phyloP scores from a whole-genome alignment of 1,140 invertebrate species.

The Penaeus vannamei region DNA sequence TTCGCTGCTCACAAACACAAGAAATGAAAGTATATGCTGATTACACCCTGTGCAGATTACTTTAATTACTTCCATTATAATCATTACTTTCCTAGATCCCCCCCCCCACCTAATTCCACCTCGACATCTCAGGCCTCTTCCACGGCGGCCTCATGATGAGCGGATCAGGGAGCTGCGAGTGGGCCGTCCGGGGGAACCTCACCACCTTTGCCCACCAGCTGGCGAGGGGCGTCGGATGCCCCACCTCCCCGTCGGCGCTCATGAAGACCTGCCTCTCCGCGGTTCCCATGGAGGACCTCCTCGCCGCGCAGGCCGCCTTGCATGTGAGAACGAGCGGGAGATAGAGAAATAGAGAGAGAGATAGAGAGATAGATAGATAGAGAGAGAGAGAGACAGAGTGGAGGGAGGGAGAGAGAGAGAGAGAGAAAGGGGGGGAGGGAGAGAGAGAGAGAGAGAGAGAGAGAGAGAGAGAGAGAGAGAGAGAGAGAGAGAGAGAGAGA shows the following conservation, averaged over 20 bases:
- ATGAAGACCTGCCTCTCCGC: not conserved
- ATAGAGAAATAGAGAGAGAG: not conserved
- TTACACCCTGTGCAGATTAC: too few relatives aligned
- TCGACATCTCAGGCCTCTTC: not conserved
- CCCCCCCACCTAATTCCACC: not conserved
- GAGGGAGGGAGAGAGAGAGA: constrained; percentile 6
- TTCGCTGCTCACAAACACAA: too few relatives aligned
- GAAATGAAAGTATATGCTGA: too few relatives aligned
- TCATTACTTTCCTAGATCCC: too few relatives aligned
- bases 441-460: constrained; percentile 16
- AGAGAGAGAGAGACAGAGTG: not conserved
- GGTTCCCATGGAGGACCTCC: not conserved
- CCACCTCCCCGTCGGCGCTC: not conserved
- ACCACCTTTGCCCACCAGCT: not conserved
- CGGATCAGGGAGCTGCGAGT: not conserved
- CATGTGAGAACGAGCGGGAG: not conserved
- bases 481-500: not conserved
- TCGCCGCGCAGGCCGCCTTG: not conserved
- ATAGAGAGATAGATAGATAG: not conserved
- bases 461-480: constrained; percentile 1
- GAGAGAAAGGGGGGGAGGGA: not conserved
- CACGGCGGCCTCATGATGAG: not conserved
- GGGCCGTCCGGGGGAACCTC: not conserved
- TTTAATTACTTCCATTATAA: too few relatives aligned
- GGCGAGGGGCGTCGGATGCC: not conserved